Base-by-base conservation (phyloP, 2,113 vertebrate genomes). In the Cyanoliseus patagonus region DNA sequence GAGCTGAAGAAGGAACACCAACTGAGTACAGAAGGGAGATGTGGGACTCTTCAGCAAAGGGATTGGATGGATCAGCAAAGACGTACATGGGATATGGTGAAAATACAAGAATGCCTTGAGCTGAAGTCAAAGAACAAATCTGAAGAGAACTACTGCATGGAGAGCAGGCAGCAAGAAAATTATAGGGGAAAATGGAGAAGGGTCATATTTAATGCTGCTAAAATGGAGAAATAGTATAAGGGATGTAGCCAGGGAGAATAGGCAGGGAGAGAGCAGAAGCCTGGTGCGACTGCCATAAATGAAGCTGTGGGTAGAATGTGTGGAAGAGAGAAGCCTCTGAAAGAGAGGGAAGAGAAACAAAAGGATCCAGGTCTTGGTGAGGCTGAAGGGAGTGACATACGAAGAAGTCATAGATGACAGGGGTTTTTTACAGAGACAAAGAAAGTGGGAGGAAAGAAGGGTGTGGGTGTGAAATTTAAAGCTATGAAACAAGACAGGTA, bases 381-480 rank as follows among this genome's bases (percentile, higher is more conserved):
- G 47, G 77, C 66, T 91, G 77, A 92, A 79, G 86, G 76, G 59
- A 90, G 63, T 5, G 18, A 79, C 33, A 66, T 55, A 61, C 16
- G 39, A 91, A 78, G 76, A 91, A 95, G 57, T 68, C 52, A 73
- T 76, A 74, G 95, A 84, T 94, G 94, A 92, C 77, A 91, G 42
- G 51, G 35, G 0, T 28, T 86, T 90, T 86, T 84, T 88, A 86
- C 68, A 82, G 78, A 96, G 86, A 95, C 62, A 94, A 95, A 91
- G 86, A 72, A 59, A 72, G 89, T 95, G 66, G 94, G 95, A 95
- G 66, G 89, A 52, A 97, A 94, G 84, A 82, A 89, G 52, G 30
- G 62, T 37, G 95, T 97, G 80, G 89, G 93, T 95, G 94, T 89
- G 93, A 94, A 87, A 92, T 78, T 33, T 28, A 66, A 94, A 94